A percentile compares a stretch with the other conserved stretches of the same genome.
These are phyloP conservation scores for Aradophagus sp. DNA, from an alignment of 1,140 invertebrate genomes.

Conservation along the genomic window DNA sequence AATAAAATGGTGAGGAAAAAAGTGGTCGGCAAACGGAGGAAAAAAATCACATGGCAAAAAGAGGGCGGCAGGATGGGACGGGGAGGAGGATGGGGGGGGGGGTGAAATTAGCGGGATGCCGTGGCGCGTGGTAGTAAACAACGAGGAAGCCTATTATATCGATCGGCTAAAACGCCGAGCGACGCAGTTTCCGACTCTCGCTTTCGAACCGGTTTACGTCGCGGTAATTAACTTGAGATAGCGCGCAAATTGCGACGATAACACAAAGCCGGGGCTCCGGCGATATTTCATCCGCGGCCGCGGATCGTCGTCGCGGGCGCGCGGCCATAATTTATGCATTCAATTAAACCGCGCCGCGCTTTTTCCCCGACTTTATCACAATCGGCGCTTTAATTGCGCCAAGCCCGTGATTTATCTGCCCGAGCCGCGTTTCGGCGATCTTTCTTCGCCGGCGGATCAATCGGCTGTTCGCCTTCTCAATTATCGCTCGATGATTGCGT, in stretches of 20 bases:
- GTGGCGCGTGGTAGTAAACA: conserved; percentile 41
- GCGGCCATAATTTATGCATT: conserved; percentile 43
- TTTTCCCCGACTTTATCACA: conserved; percentile 35
- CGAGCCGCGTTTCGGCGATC: no score
- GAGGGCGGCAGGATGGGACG: not conserved
- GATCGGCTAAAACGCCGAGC: conserved; percentile 52
- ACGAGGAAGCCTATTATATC: conserved; percentile 58
- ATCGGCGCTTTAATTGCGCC: conserved; percentile 19
- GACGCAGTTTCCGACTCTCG: conserved; percentile 59
- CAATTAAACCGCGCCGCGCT: conserved; percentile 21
- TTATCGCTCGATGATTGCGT: no score
- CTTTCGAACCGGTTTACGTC: conserved; percentile 56
- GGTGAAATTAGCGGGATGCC: conserved; percentile 1
- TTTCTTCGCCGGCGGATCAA: not conserved
- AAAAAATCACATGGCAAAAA: conserved; percentile 1
- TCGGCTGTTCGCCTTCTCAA: no score
- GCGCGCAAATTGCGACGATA: conserved; percentile 47
- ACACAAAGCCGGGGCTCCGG: conserved; percentile 22
- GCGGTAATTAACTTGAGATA: conserved; percentile 56
- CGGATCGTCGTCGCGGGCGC: conserved; percentile 28
- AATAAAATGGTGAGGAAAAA: no score
- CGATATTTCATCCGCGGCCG: conserved; percentile 30
- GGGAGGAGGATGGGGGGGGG: not conserved
- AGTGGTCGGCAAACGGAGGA: no score
- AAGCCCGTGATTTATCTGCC: no score